A percentile compares a stretch with the other conserved stretches of the same genome.
phyloP scores from a whole-genome alignment of 2,888 invertebrate species.

The Drosophila algonquin region DNA sequence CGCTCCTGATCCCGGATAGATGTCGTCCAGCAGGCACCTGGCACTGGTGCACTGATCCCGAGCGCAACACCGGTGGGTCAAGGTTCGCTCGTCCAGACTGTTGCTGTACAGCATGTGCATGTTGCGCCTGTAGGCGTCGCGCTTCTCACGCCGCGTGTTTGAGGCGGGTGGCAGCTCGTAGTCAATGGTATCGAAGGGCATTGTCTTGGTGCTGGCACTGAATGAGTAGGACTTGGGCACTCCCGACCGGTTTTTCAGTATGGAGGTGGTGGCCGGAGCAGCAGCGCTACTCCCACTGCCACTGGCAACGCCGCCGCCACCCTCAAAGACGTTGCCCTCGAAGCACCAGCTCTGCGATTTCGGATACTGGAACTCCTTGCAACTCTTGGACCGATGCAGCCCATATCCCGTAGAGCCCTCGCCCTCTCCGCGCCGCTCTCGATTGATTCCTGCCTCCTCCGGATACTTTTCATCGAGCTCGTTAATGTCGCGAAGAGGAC shows the following conservation, averaged over 20 bases:
- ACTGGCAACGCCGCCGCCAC: constrained; percentile 52
- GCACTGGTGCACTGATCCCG: constrained; percentile 83
- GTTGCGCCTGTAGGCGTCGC: constrained; percentile 81
- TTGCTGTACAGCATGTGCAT: constrained; percentile 80
- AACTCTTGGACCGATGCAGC: constrained; percentile 82
- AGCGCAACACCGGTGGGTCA: constrained; percentile 79
- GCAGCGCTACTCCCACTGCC: constrained; percentile 13
- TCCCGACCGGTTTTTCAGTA: constrained; percentile 78
- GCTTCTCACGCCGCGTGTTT: constrained; percentile 79
- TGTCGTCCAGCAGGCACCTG: constrained; percentile 82
- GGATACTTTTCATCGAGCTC: constrained; percentile 81
- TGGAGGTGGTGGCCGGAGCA: constrained; percentile 70
- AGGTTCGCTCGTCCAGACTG: constrained; percentile 72
- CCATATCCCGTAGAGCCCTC: constrained; percentile 80
- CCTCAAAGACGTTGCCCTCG: constrained; percentile 77
- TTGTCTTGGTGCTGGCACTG: constrained; percentile 82
- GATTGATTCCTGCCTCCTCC: constrained; percentile 46
- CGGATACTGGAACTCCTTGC: constrained; percentile 83
- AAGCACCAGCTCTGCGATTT: constrained; percentile 84
- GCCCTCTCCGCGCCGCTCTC: constrained; percentile 77
- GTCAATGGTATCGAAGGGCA: constrained; percentile 84
- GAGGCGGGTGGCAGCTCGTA: constrained; percentile 81
- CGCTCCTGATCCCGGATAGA: constrained; percentile 74
- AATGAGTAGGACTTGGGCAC: constrained; percentile 84
- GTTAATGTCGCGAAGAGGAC: constrained; percentile 80